Base-by-base conservation (phyloP, 2,113 vertebrate species). In the Chaetodon auriga region DNA sequence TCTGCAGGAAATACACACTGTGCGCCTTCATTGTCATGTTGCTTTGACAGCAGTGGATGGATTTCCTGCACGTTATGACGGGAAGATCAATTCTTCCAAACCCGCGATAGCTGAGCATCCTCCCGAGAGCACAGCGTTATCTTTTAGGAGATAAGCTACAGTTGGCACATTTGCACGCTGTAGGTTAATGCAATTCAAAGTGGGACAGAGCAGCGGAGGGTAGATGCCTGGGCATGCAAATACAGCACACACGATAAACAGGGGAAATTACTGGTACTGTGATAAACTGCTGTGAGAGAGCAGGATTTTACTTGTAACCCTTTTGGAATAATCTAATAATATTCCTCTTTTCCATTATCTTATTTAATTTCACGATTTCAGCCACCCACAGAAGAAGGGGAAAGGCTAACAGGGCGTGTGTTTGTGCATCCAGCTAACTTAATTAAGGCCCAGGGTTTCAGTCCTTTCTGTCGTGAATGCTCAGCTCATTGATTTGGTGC, bases 311-410 rank as follows among this genome's bases (percentile, higher is more conserved):
- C 49, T 88, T 78, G 25, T 83, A 87, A 60, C 74, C 72, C 72
- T 75, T 82, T 36, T 64, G 80, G 38, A 77, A 80, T 94, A 93
- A 95, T 94, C 90, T 80, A 95, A 93, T 95, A 90, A 92, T 68
- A 58, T 46, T 78, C 60, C 82, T 90, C 88, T 92, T 90, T 89
- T 84, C 93, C 92, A 93, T 95, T 94, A 95, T 91, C 85, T 94
- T 93, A 95, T 94, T 93, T 90, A 84, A 93, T 95, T 92, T 90
- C 81, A 89, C 87, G 87, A 92, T 91, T 93, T 92, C 81, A 90
- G 84, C 87, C 91, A 81, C 92, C 91, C 92, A 92, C 90, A 89
- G 77, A 90, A 93, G 82, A 86, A 68, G 71, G 64, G 79, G 72
- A 92, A 89, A 84, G 85, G 72, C 80, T 75, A 81, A 88, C 81